Percentiles rank a stretch among this genome's conserved stretches.
Conservation (phyloP, 2,113 vertebrate species). For the Caracal caracal region DNA sequence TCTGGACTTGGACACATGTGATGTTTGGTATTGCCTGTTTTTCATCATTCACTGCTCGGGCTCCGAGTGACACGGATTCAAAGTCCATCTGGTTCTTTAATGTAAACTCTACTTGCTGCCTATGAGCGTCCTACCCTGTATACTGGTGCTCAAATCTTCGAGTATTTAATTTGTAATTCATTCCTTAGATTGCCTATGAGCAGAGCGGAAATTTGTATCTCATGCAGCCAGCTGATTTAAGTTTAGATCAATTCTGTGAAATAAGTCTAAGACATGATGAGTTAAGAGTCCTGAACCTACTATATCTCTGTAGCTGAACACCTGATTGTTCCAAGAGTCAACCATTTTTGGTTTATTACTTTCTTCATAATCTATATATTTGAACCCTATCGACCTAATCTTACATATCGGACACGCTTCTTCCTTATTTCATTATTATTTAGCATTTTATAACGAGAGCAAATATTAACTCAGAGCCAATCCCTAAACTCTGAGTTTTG, state of each 20-base stretch:
- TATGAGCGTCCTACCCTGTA: slow-evolving; percentile 10
- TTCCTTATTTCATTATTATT: slow-evolving; percentile 61
- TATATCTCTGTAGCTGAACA: slow-evolving; percentile 54
- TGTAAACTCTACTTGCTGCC: slow-evolving; percentile 71
- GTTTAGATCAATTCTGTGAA: slow-evolving; percentile 60
- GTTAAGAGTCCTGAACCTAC: slow-evolving; percentile 45
- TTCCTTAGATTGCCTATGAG: slow-evolving; percentile 53
- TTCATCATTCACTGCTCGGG: slow-evolving; percentile 36
- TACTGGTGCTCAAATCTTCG: slow-evolving; percentile 68
- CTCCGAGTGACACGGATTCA: slow-evolving; percentile 55
- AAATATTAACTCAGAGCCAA: slow-evolving; percentile 73
- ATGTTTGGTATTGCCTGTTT: slow-evolving; percentile 57
- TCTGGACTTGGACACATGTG: slow-evolving; percentile 55
- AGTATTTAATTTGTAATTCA: slow-evolving; percentile 59
- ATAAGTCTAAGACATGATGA: slow-evolving; percentile 52
- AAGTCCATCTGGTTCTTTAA: slow-evolving; percentile 62
- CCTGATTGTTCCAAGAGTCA: slow-evolving; percentile 50
- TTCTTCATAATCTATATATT: slow-evolving; percentile 62
- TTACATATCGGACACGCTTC: slow-evolving; percentile 60
- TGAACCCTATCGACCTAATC: slow-evolving; percentile 46
- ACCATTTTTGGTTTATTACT: slow-evolving; percentile 57
- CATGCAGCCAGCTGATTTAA: slow-evolving; percentile 36
- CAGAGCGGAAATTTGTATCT: slow-evolving; percentile 62
- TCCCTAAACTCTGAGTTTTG: slow-evolving; percentile 46
- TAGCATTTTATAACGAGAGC: slow-evolving; percentile 63